These are phyloP conservation scores for Latrodectus geometricus DNA, from an alignment of 1,140 invertebrate genomes.

Conservation along the genomic window DNA sequence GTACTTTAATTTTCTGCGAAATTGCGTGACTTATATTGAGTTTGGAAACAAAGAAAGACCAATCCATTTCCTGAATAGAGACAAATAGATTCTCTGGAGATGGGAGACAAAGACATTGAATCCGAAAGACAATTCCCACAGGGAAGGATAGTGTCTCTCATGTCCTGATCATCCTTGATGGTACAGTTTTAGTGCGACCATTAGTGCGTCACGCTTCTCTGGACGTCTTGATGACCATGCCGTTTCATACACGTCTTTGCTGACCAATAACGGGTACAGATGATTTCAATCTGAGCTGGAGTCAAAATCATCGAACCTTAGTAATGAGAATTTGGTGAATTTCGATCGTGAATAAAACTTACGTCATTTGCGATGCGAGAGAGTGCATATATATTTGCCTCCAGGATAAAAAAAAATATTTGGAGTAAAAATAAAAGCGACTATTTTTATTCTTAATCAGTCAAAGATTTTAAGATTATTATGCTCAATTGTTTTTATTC, in stretches of 20 bases:
- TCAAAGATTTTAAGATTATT: not conserved
- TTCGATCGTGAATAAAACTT: not conserved
- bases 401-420: not conserved
- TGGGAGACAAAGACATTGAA: slow-evolving; percentile 13
- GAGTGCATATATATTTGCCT: not conserved
- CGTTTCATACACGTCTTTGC: slow-evolving; percentile 15
- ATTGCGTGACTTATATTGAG: not conserved
- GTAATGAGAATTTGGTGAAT: slow-evolving; percentile 13
- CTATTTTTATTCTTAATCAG: not conserved
- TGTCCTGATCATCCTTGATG: not conserved
- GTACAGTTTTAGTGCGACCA: not conserved
- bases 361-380: not conserved
- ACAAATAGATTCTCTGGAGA: not conserved
- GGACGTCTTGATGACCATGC: slow-evolving; percentile 11
- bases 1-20: no score
- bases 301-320: slow-evolving; percentile 11
- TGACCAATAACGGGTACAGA: slow-evolving; percentile 12
- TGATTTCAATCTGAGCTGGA: slow-evolving; percentile 5
- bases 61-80: not conserved
- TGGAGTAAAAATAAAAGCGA: not conserved
- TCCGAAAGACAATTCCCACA: slow-evolving; percentile 5
- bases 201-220: slow-evolving; percentile 22
- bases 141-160: not conserved
- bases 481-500: not conserved
- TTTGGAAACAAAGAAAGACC: not conserved